Conservation (phyloP, 1,140 invertebrate genomes). For the Drosophila santomea region DNA sequence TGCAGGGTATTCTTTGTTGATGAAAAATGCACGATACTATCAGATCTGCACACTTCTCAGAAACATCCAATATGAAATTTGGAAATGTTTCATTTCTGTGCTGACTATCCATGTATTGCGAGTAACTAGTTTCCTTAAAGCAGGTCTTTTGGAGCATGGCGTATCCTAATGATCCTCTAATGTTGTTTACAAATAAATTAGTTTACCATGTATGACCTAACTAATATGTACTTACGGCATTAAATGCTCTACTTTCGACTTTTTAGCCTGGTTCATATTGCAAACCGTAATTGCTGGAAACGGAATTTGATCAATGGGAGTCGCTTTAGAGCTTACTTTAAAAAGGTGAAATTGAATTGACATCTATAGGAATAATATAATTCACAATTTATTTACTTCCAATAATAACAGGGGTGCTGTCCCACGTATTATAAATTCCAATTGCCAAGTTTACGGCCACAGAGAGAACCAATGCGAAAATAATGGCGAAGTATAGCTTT, state of each 20-base stretch:
- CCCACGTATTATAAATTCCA: slow-evolving; percentile 89
- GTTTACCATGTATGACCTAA: no score
- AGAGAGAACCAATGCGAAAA: slow-evolving; percentile 87
- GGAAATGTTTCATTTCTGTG: slow-evolving; percentile 53
- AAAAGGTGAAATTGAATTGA: not conserved
- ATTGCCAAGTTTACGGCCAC: slow-evolving; percentile 89
- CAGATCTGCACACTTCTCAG: slow-evolving; percentile 61
- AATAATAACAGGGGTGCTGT: slow-evolving; percentile 89
- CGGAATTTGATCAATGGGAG: slow-evolving; percentile 88
- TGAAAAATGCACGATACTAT: slow-evolving; percentile 60
- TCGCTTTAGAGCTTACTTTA: slow-evolving; percentile 86
- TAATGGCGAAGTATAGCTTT: slow-evolving; percentile 80
- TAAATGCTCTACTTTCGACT: slow-evolving; percentile 81
- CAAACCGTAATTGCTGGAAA: slow-evolving; percentile 93
- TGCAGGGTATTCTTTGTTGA: slow-evolving; percentile 86
- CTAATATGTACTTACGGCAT: slow-evolving; percentile 28
- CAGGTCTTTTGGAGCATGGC: slow-evolving; percentile 74
- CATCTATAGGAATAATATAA: no score
- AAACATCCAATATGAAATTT: slow-evolving; percentile 58
- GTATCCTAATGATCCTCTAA: slow-evolving; percentile 52
- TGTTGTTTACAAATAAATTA: not conserved
- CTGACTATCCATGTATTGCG: slow-evolving; percentile 29
- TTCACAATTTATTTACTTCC: slow-evolving; percentile 80
- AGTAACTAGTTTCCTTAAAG: slow-evolving; percentile 56
- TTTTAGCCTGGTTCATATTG: slow-evolving; percentile 91